phyloP scores from a whole-genome alignment of 2,797 vertebrate genomes.

The Lycodopsis pacificus region DNA sequence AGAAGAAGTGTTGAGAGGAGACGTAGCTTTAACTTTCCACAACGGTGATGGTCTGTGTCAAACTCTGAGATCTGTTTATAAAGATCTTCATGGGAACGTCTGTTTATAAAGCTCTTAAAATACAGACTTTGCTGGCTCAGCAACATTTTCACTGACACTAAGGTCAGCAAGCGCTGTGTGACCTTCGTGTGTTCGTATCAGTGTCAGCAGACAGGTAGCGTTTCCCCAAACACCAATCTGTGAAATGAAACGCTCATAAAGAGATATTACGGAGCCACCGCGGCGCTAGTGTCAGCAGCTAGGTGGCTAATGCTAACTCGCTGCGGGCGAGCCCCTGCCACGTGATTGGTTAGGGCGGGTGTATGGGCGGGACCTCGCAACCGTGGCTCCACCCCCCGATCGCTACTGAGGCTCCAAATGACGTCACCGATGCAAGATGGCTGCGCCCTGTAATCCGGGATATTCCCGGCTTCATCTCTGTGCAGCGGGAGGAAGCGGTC shows the following conservation, averaged over 20 bases:
- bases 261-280: not conserved
- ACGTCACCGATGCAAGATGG: not conserved
- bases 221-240: not conserved
- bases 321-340: not conserved
- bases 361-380: not conserved
- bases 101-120: not conserved
- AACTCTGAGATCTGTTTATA: not conserved
- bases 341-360: not conserved
- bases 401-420: not conserved
- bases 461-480: not conserved
- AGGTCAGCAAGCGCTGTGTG: not conserved
- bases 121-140: not conserved
- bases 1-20: not conserved
- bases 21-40: not conserved
- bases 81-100: not conserved
- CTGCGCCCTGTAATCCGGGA: too few species aligned
- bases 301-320: not conserved
- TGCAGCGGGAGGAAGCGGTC: not conserved
- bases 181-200: not conserved
- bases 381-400: not conserved
- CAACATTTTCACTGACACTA: not conserved
- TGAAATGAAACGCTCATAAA: not conserved
- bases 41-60: not conserved
- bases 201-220: not conserved
- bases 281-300: not conserved